Base-by-base conservation (phyloP, 2,797 vertebrate genomes). In the Platyrinchus mystaceus region DNA sequence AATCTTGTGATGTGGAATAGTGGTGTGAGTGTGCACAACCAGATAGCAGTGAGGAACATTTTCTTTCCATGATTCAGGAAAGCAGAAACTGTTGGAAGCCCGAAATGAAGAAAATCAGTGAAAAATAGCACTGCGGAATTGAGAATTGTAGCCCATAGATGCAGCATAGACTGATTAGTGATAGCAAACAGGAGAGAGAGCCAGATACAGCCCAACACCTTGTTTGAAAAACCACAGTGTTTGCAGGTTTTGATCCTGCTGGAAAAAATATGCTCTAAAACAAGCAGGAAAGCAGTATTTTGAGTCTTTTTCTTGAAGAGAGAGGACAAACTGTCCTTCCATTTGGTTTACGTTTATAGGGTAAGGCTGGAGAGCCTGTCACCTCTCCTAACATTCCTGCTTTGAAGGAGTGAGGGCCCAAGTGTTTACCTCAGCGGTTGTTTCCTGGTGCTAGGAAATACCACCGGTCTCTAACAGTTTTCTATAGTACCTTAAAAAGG, bases 1-100 rank as follows among this genome's bases (percentile, higher is more conserved):
- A 60, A n/a, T n/a, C 13, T 24, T 2, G 0, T 56, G 19, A 22
- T 0, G 0, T 59, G 36, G 34, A 86, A 21, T 26, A 21, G 39
- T 52, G 60, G 2, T 74, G 23, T 47, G 36, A 63, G 19, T 8
- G 34, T 41, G 12, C n/a, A 32, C 23, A 76, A 7, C 24, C 6
- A 4, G 7, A 19, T 44, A 28, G 24, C 37, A 59, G 24, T 4
- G 3, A 56, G 89, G 39, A 10, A 28, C 4, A 3, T 78, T 84
- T 77, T 67, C 24, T 74, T 59, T 62, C 10, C 13, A 2, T 39
- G 14, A 46, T 84, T 84, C 59, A 80, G 60, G 76, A 74, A 83
- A 52, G n/a, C 39, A 69, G 36, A 68, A 87, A 55, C 9, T 69
- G 12, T 56, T 85, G 56, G 56, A 74, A 76, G 22, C 23, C 43